Conservation (phyloP, 2,113 vertebrate species). For the Chloropsis hardwickii region DNA sequence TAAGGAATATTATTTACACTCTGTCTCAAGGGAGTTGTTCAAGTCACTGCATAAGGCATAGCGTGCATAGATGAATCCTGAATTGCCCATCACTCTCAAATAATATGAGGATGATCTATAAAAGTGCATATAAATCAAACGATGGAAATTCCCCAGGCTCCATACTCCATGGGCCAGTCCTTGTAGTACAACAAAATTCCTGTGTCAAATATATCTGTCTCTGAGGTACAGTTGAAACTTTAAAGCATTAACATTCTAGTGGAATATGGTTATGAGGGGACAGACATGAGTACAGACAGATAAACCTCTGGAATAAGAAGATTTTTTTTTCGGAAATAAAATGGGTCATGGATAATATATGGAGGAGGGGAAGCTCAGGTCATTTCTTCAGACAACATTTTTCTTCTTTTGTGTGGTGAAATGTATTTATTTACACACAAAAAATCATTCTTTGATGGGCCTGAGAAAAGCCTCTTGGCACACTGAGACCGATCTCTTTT, state of each 20-base stretch:
- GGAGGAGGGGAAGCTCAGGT: not conserved
- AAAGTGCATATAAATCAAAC: conserved; percentile 36
- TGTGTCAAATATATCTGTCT: not conserved
- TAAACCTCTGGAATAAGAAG: not conserved
- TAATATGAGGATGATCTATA: conserved; percentile 36
- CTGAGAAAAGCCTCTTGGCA: not conserved
- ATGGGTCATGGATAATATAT: not conserved
- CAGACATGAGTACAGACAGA: not conserved
- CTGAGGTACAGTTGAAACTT: conserved; percentile 30
- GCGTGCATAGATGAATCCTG: conserved; percentile 16
- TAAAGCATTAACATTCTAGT: conserved; percentile 28
- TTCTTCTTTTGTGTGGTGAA: conserved; percentile 30
- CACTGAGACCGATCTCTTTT: not conserved
- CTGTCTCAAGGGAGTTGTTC: not conserved
- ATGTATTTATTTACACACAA: conserved; percentile 35
- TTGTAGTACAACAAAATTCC: conserved; percentile 34
- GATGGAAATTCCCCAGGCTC: not conserved
- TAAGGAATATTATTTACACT: conserved; percentile 28
- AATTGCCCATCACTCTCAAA: conserved; percentile 44
- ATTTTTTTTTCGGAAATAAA: not conserved
- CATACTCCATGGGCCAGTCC: not conserved
- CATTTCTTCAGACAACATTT: conserved; percentile 12
- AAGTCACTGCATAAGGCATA: conserved; percentile 10
- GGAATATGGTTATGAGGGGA: conserved; percentile 6
- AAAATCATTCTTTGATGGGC: not conserved